Conservation (phyloP, 2,113 vertebrate genomes). For the Pelusios castaneus region DNA sequence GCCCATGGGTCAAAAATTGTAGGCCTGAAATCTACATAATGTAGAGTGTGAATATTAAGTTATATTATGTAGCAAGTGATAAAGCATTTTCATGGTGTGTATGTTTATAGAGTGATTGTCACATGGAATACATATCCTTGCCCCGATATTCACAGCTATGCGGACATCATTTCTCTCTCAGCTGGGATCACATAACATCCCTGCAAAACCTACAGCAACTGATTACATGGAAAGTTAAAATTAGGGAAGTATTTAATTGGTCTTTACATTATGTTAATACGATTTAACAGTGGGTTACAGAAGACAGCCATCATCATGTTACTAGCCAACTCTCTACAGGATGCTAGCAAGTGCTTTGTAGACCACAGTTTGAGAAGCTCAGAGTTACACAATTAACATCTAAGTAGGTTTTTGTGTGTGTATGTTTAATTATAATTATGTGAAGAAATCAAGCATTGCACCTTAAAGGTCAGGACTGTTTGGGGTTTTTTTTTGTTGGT, state of each 20-base stretch:
- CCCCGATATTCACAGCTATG: neutral
- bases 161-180: fast-evolving
- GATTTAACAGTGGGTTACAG: neutral
- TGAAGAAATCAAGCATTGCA: neutral
- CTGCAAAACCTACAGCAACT: neutral
- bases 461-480: constrained; percentile 19
- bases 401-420: neutral
- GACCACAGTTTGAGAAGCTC: neutral
- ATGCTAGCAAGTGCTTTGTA: neutral
- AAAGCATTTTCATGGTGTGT: neutral
- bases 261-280: neutral
- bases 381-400: neutral
- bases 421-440: constrained; percentile 32
- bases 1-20: neutral
- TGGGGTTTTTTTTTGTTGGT: neutral
- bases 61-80: neutral
- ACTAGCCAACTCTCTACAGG: neutral
- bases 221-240: neutral
- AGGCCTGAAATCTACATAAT: neutral
- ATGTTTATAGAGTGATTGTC: neutral
- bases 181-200: neutral
- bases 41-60: neutral
- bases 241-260: neutral
- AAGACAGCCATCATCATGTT: fast-evolving
- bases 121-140: neutral